Evolutionary conservation across 1,140 invertebrate species (phyloP).

Genomic region (Triops longicaudatus): DNA sequence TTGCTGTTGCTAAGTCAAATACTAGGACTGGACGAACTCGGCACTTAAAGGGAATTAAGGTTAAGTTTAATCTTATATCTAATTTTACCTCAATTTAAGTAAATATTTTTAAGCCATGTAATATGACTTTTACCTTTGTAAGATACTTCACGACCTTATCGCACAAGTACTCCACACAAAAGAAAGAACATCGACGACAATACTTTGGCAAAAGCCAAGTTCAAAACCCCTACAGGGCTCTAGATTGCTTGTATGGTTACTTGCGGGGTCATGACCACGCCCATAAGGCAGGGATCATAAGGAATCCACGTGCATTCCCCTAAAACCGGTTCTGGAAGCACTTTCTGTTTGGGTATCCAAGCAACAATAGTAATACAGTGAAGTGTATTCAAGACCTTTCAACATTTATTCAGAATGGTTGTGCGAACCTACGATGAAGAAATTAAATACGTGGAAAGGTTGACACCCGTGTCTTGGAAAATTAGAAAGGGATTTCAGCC

Average conservation of each 20-base stretch:
- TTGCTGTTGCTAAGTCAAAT: too few relatives aligned
- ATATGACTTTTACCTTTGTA: neutral
- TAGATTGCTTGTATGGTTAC: neutral
- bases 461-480: constrained; percentile 73
- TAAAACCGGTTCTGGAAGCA: neutral
- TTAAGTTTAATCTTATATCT: too few relatives aligned
- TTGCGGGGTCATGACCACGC: neutral
- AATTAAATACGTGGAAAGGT: constrained; percentile 83
- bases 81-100: too few relatives aligned
- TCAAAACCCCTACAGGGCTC: neutral
- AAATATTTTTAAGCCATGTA: too few relatives aligned
- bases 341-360: neutral
- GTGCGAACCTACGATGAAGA: constrained; percentile 91
- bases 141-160: neutral
- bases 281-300: neutral
- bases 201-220: neutral
- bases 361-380: neutral
- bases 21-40: too few relatives aligned
- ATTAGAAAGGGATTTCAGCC: constrained; percentile 99
- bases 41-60: too few relatives aligned
- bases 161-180: neutral
- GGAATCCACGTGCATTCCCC: neutral
- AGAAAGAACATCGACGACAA: neutral
- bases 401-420: constrained; percentile 54
- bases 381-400: neutral